Conservation (phyloP, 2,113 vertebrate genomes). For the Myotis brandtii region DNA sequence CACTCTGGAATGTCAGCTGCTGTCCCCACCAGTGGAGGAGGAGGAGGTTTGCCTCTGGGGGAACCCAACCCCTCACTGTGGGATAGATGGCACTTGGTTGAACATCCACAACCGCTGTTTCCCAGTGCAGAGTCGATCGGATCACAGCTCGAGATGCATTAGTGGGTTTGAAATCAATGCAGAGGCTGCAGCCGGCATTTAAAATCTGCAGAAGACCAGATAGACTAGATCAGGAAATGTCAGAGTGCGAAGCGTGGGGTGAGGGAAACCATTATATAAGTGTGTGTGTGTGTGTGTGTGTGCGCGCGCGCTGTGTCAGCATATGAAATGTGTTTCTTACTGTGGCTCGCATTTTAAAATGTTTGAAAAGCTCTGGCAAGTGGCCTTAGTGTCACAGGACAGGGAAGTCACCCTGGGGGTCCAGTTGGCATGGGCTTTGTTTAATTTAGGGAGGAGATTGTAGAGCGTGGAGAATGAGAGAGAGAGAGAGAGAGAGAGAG, state of each 20-base stretch:
- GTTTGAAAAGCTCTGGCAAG: background rate
- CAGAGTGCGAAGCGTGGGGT: fast-evolving
- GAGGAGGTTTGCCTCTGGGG: background rate
- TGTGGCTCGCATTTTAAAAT: background rate
- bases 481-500: too few relatives aligned
- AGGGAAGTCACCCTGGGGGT: too few relatives aligned
- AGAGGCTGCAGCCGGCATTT: background rate
- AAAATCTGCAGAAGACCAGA: background rate
- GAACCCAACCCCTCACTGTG: fast-evolving
- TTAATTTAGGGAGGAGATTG: background rate
- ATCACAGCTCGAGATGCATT: background rate
- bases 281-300: too few relatives aligned
- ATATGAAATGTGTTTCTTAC: background rate
- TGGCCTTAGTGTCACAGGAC: background rate
- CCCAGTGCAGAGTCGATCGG: background rate
- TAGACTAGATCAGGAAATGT: fast-evolving
- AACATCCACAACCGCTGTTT: fast-evolving
- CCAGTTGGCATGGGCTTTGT: background rate
- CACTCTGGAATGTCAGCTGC: fast-evolving
- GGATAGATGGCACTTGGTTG: background rate
- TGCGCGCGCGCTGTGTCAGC: fast-evolving
- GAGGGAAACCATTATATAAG: background rate
- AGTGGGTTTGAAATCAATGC: background rate
- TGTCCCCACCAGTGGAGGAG: fast-evolving
- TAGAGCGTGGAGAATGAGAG: too few relatives aligned